Evolutionary conservation across 1,140 invertebrate genomes (phyloP), one percentile per base, ranked within the genome.

Genomic region (Drosophila pallidifrons): DNA sequence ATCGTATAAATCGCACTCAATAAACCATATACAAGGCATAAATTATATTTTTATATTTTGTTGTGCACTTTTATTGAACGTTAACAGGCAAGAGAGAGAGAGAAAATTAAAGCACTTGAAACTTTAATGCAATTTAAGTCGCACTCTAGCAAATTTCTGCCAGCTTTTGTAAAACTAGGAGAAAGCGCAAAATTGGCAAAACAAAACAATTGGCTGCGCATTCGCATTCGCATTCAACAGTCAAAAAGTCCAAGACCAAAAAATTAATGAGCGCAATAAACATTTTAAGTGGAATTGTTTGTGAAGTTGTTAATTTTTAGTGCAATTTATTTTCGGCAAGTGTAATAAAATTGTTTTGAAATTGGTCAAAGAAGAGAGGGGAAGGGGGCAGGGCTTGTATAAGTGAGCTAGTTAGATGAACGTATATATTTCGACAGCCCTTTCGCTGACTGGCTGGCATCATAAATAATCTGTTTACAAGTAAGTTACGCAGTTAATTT

Each of bases 251-350:
- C 13, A 55, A 73, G 75, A 70, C 67, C 73, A 67, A 88, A 88
- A 89, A 89, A 89, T 89, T 89, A 89, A 89, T 89, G 85, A 89
- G 85, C 85, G 78, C 85, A 85, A 89, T 89, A 89, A 89, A 89
- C 85, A 89, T 89, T 89, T 89, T 89, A 89, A 89, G 85, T 89
- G 85, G 85, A 89, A 89, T 89, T 89, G 85, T 89, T 89, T 80
- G 85, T 79, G 43, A 89, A 89, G 85, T 89, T 89, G 85, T 89
- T 90, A 89, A 89, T 90, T 89, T 89, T 90, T 89, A 89, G 85
- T 89, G 86, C 86, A 85, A 89, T 89, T 89, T 85, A 89, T 89
- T 71, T 71, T 90, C 74, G 81, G 86, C 81, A 73, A 79, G 81
- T 76, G 86, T 81, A 81, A 88, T 88, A 85, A 85, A 89, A 89